A percentile compares a stretch with the other conserved stretches of the same genome.
These are phyloP conservation scores for Cydia amplana DNA, from an alignment of 1,140 invertebrate genomes.

Conservation along the genomic window DNA sequence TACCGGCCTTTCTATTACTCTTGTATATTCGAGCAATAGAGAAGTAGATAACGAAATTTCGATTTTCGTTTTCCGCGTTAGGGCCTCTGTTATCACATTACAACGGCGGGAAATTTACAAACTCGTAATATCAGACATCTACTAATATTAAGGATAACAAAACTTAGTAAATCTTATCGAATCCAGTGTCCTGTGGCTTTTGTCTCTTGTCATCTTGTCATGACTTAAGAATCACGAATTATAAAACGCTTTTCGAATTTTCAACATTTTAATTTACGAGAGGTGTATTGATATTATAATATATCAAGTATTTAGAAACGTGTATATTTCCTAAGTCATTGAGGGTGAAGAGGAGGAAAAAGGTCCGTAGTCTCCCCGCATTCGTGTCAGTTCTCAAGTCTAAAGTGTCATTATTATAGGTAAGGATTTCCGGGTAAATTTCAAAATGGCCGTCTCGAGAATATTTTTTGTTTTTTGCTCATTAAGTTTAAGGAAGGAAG, in stretches of 20 bases:
- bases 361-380: not conserved
- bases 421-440: not conserved
- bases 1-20: too few species aligned
- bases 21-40: too few species aligned
- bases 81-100: not conserved
- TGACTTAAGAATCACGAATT: conserved; percentile 24
- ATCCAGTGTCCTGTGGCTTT: conserved; percentile 22
- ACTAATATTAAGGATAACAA: not conserved
- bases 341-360: not conserved
- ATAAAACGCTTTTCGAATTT: conserved; percentile 12
- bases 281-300: conserved; percentile 28
- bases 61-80: too few species aligned
- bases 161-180: not conserved
- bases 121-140: not conserved
- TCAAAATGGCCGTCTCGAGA: too few species aligned
- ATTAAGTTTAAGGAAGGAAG: not conserved
- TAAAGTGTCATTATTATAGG: not conserved
- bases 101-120: not conserved
- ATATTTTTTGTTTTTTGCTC: not conserved
- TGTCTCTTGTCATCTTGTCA: too few species aligned
- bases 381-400: not conserved
- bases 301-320: conserved; percentile 17
- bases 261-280: not conserved
- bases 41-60: too few species aligned
- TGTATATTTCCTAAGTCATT: conserved; percentile 28